Evolutionary conservation across 2,113 vertebrate genomes (phyloP), one percentile per base, ranked within the genome.

Genomic region (Cephalopholis sonnerati): DNA sequence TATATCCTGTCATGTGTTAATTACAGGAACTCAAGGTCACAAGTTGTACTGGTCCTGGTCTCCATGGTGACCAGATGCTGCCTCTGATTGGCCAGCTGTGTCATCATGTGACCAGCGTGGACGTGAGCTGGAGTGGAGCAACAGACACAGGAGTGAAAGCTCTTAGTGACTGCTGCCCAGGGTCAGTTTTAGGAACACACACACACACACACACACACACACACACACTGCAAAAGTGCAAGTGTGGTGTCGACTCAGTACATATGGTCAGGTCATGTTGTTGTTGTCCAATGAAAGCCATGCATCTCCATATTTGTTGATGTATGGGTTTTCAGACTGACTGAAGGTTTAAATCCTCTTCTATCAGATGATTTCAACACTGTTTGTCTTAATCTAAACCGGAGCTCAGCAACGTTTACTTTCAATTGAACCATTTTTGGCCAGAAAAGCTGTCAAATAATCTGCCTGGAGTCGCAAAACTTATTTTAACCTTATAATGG

Each of bases 91-190:
- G 87, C 44, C 68, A 64, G 64, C 74, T 92, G 59, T 95, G 87
- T 81, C 48, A 76, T 46, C 24, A 51, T 11, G 17, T 96, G 83
- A 89, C 44, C 5, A 78, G 44, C 48, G 85, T 93, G 72, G 87
- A 89, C 7, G 69, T 92, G 74, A 95, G 91, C 81, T 95, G 93
- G 93, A 93, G 87, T 41, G 77, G 84, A 81, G 90, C 90, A 29
- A 94, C 92, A 25, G 90, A 95, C 77, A 81, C 58, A 53, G 91
- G 90, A n/a, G 59, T 95, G 0, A 77, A 87, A 80, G 89, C 86
- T 54, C 70, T 95, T 46, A 76, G 51, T 72, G 73, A 92, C 53
- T 61, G 77, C 36, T 61, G 64, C 72, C 58, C 55, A 79, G 77
- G 82, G 90, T 93, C 88, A 48, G 80, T 75, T 66, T 25, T 48